These are phyloP conservation scores for Champsocephalus gunnari DNA, from an alignment of 2,797 vertebrate species.

Conservation along the genomic window DNA sequence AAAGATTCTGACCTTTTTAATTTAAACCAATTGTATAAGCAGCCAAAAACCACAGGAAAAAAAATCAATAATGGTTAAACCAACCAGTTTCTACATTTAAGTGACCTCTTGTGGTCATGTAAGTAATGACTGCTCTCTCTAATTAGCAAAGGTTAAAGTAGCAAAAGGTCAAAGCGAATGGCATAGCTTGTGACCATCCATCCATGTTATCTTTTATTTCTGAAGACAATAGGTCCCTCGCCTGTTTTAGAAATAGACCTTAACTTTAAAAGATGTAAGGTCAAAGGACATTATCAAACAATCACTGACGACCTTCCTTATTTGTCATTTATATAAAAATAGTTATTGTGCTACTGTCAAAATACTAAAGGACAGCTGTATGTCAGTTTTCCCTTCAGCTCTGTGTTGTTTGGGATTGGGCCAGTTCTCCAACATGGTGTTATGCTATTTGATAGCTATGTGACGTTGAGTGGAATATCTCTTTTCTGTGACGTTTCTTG, in stretches of 20 bases:
- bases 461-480: slow-evolving; percentile 26
- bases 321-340: background rate
- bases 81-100: background rate
- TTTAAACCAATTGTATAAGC: background rate
- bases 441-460: background rate
- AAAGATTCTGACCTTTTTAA: too few relatives aligned
- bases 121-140: background rate
- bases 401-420: background rate
- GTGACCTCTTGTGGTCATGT: background rate
- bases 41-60: background rate
- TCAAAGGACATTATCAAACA: too few relatives aligned
- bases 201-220: background rate
- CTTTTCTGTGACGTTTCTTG: slow-evolving; percentile 30
- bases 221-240: background rate
- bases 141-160: background rate
- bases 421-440: background rate
- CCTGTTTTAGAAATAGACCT: too few relatives aligned
- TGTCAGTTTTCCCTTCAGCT: background rate
- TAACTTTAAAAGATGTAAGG: too few relatives aligned
- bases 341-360: background rate
- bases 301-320: too few relatives aligned
- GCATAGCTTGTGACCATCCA: background rate
- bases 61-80: background rate
- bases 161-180: background rate
- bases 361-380: background rate